Conservation (phyloP, 2,797 vertebrate genomes). For the Margarornis squamiger region DNA sequence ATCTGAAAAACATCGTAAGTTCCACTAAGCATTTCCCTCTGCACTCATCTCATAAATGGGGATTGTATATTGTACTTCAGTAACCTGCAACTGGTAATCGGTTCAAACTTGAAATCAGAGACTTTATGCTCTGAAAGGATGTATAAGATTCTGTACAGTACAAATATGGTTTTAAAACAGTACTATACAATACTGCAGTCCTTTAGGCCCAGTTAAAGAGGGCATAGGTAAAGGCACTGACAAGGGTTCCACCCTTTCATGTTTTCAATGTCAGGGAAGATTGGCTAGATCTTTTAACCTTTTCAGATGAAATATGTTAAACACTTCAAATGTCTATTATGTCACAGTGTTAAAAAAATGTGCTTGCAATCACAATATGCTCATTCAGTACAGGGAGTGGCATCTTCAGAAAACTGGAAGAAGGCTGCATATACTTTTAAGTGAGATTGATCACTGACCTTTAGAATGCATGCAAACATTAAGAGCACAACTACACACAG, state of each 20-base stretch:
- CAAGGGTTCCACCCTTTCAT: not conserved
- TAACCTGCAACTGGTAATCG: not conserved
- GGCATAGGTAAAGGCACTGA: not conserved
- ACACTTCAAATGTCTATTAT: not conserved
- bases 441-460: not conserved
- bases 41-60: not conserved
- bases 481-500: accelerated
- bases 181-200: not conserved
- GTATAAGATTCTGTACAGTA: not conserved
- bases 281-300: not conserved
- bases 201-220: not conserved
- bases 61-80: not conserved
- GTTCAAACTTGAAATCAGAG: not conserved
- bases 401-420: not conserved
- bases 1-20: not conserved
- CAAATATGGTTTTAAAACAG: not conserved
- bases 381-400: not conserved
- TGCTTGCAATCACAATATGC: not conserved
- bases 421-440: not conserved
- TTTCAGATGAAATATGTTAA: not conserved
- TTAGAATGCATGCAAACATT: not conserved
- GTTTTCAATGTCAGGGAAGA: not conserved
- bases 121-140: not conserved
- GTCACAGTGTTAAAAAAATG: not conserved
- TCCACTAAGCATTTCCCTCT: not conserved